Base-by-base conservation (phyloP, 2,797 vertebrate genomes). In the Lithobates pipiens region DNA sequence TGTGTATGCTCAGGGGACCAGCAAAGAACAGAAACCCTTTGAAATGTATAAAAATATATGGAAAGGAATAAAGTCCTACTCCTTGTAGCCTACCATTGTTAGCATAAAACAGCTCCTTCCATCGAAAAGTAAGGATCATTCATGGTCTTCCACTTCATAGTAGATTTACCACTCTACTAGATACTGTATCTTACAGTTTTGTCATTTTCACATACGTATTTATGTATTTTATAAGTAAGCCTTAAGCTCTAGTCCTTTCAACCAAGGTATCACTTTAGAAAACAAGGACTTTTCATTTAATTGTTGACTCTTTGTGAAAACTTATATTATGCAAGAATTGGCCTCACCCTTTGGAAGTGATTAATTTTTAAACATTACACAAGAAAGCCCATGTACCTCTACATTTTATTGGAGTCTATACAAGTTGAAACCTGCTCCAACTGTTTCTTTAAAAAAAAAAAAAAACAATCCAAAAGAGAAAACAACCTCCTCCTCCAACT, bases 401-500 rank as follows among this genome's bases (percentile, higher is more conserved):
- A 57, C 18, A 25, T 2, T 57, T 57, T 54, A 42, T 54, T 39
- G 32, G 46, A 61, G 79, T 42, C 46, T 63, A 3, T 61, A 32
- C 79, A 81, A 11, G 79, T 63, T 77, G 23, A 16, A 42, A 46
- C 75, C 50, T 77, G 75, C 46, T 44, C n/a, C 8, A 3, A 27
- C 46, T 76, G 73, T 21, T 71, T 68, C 65, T 83, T 18, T 39
- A 39, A 39, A 69, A 54, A 80, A 81, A 83, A 10, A 77, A 63
- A 81, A 83, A 10, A 77, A 63, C 46, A 77, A 70, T 77, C 34
- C 32, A 84, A 50, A 71, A 57, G 76, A 32, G 82, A 39, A 69
- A 57, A 42, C 73, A 39, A 76, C 73, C 50, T 76, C 74, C 69
- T 77, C 74, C 82, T 72, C 46, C 61, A 67, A 32, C 67, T 77